These are phyloP conservation scores for Tanypteryx hageni DNA, from an alignment of 2,888 invertebrate species.

Conservation along the genomic window DNA sequence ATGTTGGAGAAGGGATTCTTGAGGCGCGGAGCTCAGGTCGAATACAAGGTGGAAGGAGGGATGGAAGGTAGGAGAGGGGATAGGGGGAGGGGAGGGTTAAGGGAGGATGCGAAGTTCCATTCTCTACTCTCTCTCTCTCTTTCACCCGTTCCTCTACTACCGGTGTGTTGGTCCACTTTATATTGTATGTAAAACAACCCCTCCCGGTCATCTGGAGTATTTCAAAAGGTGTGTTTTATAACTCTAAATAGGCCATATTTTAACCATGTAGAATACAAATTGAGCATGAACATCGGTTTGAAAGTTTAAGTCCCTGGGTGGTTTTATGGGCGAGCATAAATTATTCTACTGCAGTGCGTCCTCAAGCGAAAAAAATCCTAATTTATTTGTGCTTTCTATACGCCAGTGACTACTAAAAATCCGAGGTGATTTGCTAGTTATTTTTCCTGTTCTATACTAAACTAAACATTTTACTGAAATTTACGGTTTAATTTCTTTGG, in stretches of 20 bases:
- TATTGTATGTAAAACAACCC: slow-evolving; percentile 64
- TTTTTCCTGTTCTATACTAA: not conserved
- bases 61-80: not conserved
- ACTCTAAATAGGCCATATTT: slow-evolving; percentile 45
- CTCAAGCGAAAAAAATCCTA: not conserved
- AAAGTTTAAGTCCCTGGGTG: slow-evolving; percentile 28
- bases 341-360: not conserved
- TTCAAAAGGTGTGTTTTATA: slow-evolving; percentile 51
- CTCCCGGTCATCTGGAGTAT: slow-evolving; percentile 43
- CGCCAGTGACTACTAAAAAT: not conserved
- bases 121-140: not conserved
- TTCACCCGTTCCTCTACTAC: not conserved
- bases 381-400: not conserved
- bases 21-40: not conserved
- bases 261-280: slow-evolving; percentile 63
- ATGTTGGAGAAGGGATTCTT: not conserved
- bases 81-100: not conserved
- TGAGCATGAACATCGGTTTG: slow-evolving; percentile 59
- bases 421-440: not conserved
- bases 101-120: not conserved
- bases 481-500: no score
- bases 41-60: not conserved
- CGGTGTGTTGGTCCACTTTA: slow-evolving; percentile 32
- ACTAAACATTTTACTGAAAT: no score
- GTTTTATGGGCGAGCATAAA: slow-evolving; percentile 41